Percentiles rank a stretch among this genome's conserved stretches.
phyloP scores from a whole-genome alignment of 2,113 vertebrate genomes.

The Anoura caudifer region DNA sequence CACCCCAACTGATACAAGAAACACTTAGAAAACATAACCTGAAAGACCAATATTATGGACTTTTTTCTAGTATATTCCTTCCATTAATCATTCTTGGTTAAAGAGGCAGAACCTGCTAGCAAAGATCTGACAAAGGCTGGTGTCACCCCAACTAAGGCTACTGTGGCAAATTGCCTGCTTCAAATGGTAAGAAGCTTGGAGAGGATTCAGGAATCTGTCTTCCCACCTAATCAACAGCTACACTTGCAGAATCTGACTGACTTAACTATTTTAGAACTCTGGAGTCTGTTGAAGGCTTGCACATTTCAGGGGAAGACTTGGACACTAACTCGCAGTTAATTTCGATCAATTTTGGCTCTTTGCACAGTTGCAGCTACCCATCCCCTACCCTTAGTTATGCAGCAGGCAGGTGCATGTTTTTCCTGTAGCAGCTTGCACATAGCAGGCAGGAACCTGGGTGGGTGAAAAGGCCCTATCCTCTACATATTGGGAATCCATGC shows the following conservation, averaged over 20 bases:
- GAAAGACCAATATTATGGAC: not conserved
- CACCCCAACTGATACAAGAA: not conserved
- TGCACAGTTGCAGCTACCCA: not conserved
- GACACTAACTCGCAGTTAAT: not conserved
- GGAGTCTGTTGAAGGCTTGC: not conserved
- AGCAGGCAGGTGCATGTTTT: not conserved
- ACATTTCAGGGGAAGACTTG: not conserved
- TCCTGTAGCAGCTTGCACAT: not conserved
- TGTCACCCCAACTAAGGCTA: not conserved
- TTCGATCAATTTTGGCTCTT: not conserved
- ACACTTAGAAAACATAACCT: not conserved
- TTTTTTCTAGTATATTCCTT: not conserved
- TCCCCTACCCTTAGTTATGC: not conserved
- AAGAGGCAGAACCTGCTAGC: not conserved
- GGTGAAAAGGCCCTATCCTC: not conserved
- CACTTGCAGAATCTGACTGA: not conserved
- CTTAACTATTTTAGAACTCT: not conserved
- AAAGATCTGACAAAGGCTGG: not conserved
- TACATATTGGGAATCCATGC: not conserved
- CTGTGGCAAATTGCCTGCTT: not conserved
- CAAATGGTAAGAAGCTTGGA: not conserved
- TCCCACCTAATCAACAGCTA: not conserved
- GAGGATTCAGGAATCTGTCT: not conserved
- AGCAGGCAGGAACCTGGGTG: not conserved
- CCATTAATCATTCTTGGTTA: not conserved